A percentile compares a stretch with the other conserved stretches of the same genome.
These are phyloP conservation scores for Gymnothorax reevesii DNA, from an alignment of 2,797 vertebrate genomes.

Conservation along the genomic window DNA sequence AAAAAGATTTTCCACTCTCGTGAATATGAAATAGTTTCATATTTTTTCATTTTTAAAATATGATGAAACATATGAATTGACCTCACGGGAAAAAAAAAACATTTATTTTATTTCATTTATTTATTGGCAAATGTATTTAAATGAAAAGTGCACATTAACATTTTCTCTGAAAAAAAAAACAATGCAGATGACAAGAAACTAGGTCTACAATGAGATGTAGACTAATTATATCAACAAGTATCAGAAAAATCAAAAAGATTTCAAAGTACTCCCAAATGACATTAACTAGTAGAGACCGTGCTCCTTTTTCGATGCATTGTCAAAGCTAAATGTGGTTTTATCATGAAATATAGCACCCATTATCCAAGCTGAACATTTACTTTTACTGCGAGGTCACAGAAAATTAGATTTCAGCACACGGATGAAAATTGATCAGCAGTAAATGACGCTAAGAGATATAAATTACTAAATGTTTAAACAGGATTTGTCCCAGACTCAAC, in stretches of 20 bases:
- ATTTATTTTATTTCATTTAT: not conserved
- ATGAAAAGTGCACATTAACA: not conserved
- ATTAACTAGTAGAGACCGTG: not conserved
- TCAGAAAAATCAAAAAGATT: not conserved
- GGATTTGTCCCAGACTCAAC: not conserved
- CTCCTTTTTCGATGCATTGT: not conserved
- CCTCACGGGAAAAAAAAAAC: not conserved
- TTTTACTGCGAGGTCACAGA: not conserved
- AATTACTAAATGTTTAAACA: not conserved
- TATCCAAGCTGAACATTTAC: not conserved
- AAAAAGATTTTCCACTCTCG: not conserved
- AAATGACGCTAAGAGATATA: not conserved
- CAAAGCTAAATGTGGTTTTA: not conserved
- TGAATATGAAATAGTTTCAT: not conserved
- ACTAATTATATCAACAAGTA: not conserved
- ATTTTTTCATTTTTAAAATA: not conserved
- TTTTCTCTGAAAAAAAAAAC: not conserved
- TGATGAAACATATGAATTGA: not conserved
- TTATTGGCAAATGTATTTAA: not conserved
- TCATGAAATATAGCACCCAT: not conserved
- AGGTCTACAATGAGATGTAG: not conserved
- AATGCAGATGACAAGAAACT: not conserved
- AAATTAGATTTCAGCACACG: slow-evolving; percentile 2
- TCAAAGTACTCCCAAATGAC: not conserved
- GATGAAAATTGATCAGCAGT: not conserved